Base-by-base conservation (phyloP, 2,888 invertebrate species). In the Hoplodrina blanda region DNA sequence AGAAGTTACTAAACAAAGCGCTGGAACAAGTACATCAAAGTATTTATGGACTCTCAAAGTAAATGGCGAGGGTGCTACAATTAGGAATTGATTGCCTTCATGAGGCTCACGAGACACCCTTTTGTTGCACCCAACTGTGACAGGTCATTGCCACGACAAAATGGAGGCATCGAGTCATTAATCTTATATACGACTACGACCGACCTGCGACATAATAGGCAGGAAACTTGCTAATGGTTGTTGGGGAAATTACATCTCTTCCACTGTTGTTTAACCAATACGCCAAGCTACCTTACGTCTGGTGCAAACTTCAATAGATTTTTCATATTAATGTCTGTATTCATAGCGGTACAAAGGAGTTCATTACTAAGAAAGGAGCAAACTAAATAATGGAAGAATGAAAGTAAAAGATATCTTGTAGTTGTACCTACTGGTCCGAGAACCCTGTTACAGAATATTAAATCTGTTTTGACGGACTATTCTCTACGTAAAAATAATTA, bases 131-230 rank as follows among this genome's bases (percentile, higher is more conserved):
- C 85, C 85, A 79, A 79, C 88, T 84, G 87, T 89, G 92, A 91
- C 92, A 90, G 89, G 90, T 86, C 90, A 91, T 91, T 88, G 89
- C 82, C 84, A 86, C 82, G 85, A 85, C 84, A 88, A 89, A 91
- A 91, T 91, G 90, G 87, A 84, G 85, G 87, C 85, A 86, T 81
- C 75, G 83, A 80, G 84, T 91, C 94, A 95, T 95, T 93, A 95
- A 95, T 95, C 94, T 93, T 94, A 90, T 90, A 92, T 93, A 94
- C 94, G 93, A 91, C 91, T 90, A 91, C 88, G 86, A 83, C 88
- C 85, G 83, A 87, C 85, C 85, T 81, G 82, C 88, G 81, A 78
- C 87, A 86, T 92, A 93, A 93, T 89, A 86, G 88, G 85, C 90
- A 87, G 91, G 88, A 91, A 93, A 91, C 90, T 89, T 87, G 90